A percentile compares a stretch with the other conserved stretches of the same genome.
Conservation (phyloP, 2,113 vertebrate species). For the Procavia capensis region DNA sequence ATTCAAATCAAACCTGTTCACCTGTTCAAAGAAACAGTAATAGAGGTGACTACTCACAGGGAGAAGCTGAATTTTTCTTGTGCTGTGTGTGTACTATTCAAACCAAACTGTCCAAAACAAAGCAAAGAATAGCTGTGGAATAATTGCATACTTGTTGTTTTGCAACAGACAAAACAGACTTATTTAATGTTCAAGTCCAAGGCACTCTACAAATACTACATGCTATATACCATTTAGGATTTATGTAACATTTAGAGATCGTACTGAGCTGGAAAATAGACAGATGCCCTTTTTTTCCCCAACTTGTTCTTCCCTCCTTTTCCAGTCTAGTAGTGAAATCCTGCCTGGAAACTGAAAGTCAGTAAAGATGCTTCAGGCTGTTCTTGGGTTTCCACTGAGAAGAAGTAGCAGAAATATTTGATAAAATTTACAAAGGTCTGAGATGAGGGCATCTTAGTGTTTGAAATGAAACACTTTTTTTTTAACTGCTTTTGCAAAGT, state of each 20-base stretch:
- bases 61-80: slow-evolving; percentile 64
- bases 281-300: slow-evolving; percentile 54
- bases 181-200: slow-evolving; percentile 75
- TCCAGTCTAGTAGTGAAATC: slow-evolving; percentile 78
- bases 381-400: slow-evolving; percentile 61
- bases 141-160: slow-evolving; percentile 81
- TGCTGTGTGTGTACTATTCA: slow-evolving; percentile 75
- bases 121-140: slow-evolving; percentile 75
- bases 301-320: slow-evolving; percentile 84
- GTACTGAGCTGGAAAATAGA: slow-evolving; percentile 87
- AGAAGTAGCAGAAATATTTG: slow-evolving; percentile 54
- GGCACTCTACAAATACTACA: slow-evolving; percentile 81
- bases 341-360: slow-evolving; percentile 63
- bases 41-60: slow-evolving; percentile 55
- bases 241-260: slow-evolving; percentile 83
- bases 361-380: slow-evolving; percentile 61
- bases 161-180: slow-evolving; percentile 76
- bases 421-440: slow-evolving; percentile 52
- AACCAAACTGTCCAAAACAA: slow-evolving; percentile 76
- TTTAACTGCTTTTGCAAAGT: slow-evolving; percentile 39
- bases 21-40: slow-evolving; percentile 49
- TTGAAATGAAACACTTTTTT: slow-evolving; percentile 45
- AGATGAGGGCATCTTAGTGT: not conserved
- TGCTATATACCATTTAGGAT: slow-evolving; percentile 80
- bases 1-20: slow-evolving; percentile 62